Percentiles rank a stretch among this genome's conserved stretches.
Conservation (phyloP, 1,140 invertebrate genomes). For the Aphidius gifuensis region DNA sequence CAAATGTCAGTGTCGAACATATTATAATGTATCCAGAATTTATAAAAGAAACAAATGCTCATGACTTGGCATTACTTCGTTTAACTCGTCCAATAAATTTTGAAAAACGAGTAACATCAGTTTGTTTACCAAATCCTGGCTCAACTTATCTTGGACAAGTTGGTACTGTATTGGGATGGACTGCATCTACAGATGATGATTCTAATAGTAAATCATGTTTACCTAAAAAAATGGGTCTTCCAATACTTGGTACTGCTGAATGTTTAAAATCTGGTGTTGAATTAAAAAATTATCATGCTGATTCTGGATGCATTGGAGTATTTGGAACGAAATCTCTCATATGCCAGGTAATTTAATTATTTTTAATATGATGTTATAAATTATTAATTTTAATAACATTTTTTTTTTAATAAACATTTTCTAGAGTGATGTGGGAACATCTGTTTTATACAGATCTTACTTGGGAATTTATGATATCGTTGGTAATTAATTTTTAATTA, state of each 20-base stretch:
- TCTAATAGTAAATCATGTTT: conserved; percentile 38
- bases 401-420: conserved; percentile 20
- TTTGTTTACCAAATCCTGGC: conserved; percentile 60
- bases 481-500: conserved; percentile 35
- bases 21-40: conserved; percentile 57
- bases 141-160: conserved; percentile 57
- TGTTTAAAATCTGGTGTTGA: conserved; percentile 47
- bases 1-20: conserved; percentile 52
- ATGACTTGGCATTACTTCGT: conserved; percentile 62
- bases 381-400: conserved; percentile 18
- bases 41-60: conserved; percentile 51
- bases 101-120: conserved; percentile 56
- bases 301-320: conserved; percentile 57
- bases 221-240: conserved; percentile 54
- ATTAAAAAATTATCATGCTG: conserved; percentile 41
- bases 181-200: conserved; percentile 30
- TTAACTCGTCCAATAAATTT: conserved; percentile 56
- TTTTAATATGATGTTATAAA: conserved; percentile 3
- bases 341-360: conserved; percentile 49
- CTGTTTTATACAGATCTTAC: conserved; percentile 52
- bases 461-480: conserved; percentile 52
- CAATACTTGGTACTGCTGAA: conserved; percentile 49
- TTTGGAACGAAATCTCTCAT: conserved; percentile 49
- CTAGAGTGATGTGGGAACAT: conserved; percentile 53
- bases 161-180: conserved; percentile 60